Evolutionary conservation across 2,888 invertebrate genomes (phyloP), one percentile per base, ranked within the genome.

Genomic region (Ochropleura leucogaster): DNA sequence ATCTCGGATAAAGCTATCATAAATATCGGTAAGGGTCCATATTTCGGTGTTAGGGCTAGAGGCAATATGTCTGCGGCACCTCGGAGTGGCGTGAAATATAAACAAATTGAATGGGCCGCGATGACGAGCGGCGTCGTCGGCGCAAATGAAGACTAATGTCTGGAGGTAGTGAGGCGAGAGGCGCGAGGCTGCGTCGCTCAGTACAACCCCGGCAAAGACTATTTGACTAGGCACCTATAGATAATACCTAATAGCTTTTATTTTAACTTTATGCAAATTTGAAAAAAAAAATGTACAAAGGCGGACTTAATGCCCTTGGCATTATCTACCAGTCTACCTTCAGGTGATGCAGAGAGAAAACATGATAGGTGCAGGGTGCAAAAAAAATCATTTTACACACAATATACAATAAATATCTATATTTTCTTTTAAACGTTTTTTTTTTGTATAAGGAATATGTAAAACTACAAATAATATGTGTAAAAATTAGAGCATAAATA

Each of bases 41-140:
- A 96, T 95, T 95, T 96, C 91, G 94, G 93, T 88, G 93, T 95
- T 94, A 95, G 91, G 77, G 90, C 77, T 79, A 74, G 71, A 80
- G 93, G 90, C 91, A 85, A 92, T 94, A 94, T 94, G 92, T 95
- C 93, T 91, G 86, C 84, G 89, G 95, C 95, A 94, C 94, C 95
- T 95, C 94, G 89, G 93, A 94, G 94, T 94, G 93, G 93, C 94
- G 94, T 94, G 94, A 95, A 96, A 96, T 96, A 95, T 95, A 96
- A 96, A 96, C 96, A 96, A 96, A 96, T 96, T 96, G 96, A 95
- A 96, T 95, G 92, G 91, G 89, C 91, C 91, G 90, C 90, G 90
- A 93, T 95, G 95, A 96, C 90, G 95, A 95, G 94, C 90, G 88
- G 90, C 90, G 89, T 92, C 90, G 89, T 92, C 93, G 89, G 80